These are phyloP conservation scores for Numida meleagris DNA, from an alignment of 2,113 vertebrate genomes.

Conservation along the genomic window DNA sequence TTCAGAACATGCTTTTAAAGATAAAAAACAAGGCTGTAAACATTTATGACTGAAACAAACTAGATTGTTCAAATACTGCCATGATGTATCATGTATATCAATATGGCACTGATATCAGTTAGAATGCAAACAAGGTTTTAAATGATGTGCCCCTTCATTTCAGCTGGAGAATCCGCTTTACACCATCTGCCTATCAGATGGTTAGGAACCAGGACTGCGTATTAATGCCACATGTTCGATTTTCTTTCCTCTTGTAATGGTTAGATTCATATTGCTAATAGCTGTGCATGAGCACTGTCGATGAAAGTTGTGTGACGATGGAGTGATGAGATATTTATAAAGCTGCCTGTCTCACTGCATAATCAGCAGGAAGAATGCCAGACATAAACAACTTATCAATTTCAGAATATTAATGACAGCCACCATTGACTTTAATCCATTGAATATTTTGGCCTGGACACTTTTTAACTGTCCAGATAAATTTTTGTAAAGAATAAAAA, in stretches of 20 bases:
- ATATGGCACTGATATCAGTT: conserved; percentile 99
- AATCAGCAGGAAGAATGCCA: conserved; percentile 85
- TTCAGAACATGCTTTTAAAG: conserved; percentile 83
- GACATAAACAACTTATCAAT: conserved; percentile 82
- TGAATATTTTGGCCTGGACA: conserved; percentile 55
- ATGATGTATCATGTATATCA: conserved; percentile 98
- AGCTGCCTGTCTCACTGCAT: conserved; percentile 86
- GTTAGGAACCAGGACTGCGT: conserved; percentile 90
- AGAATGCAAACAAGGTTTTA: conserved; percentile 99
- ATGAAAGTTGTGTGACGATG: conserved; percentile 87
- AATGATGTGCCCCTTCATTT: conserved; percentile 97
- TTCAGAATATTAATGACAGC: conserved; percentile 81
- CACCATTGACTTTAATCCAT: conserved; percentile 65
- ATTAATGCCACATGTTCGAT: conserved; percentile 95
- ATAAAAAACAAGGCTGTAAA: conserved; percentile 90
- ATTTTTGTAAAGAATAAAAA: conserved; percentile 19
- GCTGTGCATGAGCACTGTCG: conserved; percentile 88
- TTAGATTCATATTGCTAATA: conserved; percentile 90
- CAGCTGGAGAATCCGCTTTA: conserved; percentile 90
- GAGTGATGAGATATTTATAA: conserved; percentile 91
- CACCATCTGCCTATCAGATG: conserved; percentile 99
- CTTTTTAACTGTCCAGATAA: conserved; percentile 58
- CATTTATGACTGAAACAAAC: conserved; percentile 92
- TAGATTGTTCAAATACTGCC: conserved; percentile 89
- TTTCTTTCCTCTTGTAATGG: conserved; percentile 86